These are phyloP conservation scores for Chromobotia macracanthus DNA, from an alignment of 2,797 vertebrate genomes.

Conservation along the genomic window DNA sequence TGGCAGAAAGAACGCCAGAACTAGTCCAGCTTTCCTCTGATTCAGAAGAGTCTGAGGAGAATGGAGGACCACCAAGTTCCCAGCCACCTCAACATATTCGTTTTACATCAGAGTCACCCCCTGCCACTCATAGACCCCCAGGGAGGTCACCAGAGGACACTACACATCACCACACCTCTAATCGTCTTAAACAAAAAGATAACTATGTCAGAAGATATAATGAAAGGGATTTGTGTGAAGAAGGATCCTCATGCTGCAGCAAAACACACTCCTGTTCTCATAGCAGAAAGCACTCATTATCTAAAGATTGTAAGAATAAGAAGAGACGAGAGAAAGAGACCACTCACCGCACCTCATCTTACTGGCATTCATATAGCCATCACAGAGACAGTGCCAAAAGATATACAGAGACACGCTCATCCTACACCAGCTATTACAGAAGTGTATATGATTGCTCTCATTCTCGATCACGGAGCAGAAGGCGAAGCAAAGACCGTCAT, in stretches of 20 bases:
- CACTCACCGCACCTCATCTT: constrained; percentile 6
- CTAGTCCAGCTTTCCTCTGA: constrained; percentile 91
- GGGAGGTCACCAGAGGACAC: constrained; percentile 34
- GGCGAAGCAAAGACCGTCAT: constrained; percentile 57
- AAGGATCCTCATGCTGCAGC: constrained; percentile 67
- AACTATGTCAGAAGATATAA: constrained; percentile 23
- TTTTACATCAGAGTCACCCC: constrained; percentile 72
- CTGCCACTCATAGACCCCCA: constrained; percentile 42
- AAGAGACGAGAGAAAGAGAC: constrained; percentile 73
- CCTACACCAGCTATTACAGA: constrained; percentile 62
- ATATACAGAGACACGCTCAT: constrained; percentile 62
- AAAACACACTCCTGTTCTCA: constrained; percentile 74
- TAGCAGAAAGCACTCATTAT: constrained; percentile 72
- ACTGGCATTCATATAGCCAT: constrained; percentile 77
- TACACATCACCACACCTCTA: constrained; percentile 39
- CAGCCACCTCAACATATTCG: constrained; percentile 77
- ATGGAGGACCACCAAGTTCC: constrained; percentile 69
- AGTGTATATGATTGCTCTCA: constrained; percentile 36
- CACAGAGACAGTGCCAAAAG: constrained; percentile 67
- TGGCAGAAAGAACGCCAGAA: constrained; percentile 89
- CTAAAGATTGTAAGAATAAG: constrained; percentile 66
- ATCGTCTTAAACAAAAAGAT: neutral
- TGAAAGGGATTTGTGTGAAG: constrained; percentile 69
- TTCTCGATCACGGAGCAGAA: constrained; percentile 60
- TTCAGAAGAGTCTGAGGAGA: constrained; percentile 80